phyloP scores from a whole-genome alignment of 1,140 invertebrate genomes.

The Amyelois transitella region DNA sequence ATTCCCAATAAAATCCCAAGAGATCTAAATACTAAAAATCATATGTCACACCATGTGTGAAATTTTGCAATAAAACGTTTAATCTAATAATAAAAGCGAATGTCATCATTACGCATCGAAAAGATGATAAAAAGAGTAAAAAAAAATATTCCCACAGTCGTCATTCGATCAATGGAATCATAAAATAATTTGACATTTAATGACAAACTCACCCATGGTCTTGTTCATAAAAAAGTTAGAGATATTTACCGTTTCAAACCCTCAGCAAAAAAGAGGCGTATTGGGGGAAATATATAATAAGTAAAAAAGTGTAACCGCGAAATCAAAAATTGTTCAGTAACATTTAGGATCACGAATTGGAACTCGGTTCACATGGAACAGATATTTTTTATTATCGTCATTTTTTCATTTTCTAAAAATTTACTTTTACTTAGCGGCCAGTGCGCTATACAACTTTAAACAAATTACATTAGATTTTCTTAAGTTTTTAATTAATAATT shows the following conservation, averaged over 20 bases:
- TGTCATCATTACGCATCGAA: constrained; percentile 46
- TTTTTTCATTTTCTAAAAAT: background rate
- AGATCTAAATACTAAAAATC: background rate
- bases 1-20: too few species aligned
- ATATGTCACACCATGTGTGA: constrained; percentile 16
- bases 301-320: constrained; percentile 36
- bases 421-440: too few species aligned
- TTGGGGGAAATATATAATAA: constrained; percentile 28
- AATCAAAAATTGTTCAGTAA: constrained; percentile 33
- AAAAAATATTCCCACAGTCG: constrained; percentile 38
- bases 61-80: constrained; percentile 24
- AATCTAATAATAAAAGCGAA: constrained; percentile 38
- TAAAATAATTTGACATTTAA: constrained; percentile 63
- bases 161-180: constrained; percentile 41
- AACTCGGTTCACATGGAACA: constrained; percentile 12
- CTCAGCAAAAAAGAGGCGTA: constrained; percentile 30
- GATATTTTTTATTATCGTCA: background rate
- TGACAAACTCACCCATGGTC: constrained; percentile 41
- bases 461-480: too few species aligned
- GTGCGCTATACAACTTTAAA: too few species aligned
- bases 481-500: too few species aligned
- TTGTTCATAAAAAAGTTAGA: constrained; percentile 18
- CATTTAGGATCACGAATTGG: constrained; percentile 8
- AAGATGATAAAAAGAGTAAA: constrained; percentile 25
- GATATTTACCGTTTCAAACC: constrained; percentile 32